Base-by-base conservation (phyloP, 2,888 invertebrate species). In the Drosophila neotestacea region DNA sequence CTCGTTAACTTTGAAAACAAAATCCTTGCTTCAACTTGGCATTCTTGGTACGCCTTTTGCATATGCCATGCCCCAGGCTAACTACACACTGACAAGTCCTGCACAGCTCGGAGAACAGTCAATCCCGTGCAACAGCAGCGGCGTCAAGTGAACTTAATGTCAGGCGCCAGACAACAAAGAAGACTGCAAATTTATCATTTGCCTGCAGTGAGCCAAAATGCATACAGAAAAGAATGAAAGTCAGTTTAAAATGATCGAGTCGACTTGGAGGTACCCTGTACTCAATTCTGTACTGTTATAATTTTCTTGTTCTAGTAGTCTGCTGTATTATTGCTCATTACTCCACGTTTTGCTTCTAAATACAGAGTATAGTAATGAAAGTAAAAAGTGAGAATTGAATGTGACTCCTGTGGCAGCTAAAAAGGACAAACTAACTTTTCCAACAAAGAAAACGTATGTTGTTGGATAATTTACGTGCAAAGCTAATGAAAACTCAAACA, bases 151-250 rank as follows among this genome's bases (percentile, higher is more conserved):
- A 72, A 77, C 66, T 80, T 86, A 85, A 79, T 81, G 72, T 65
- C 79, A 51, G 66, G 58, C 63, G 72, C 73, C 72, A 85, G 85
- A 87, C 85, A 87, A 85, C 88, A 85, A 85, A 87, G 81, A 85
- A 77, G 71, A 68, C 58, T 55, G 66, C 58, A 81, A 85, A 86
- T 85, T 84, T 85, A 86, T 85, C 86, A 86, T 84, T 81, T 72
- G 81, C 59, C 70, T 70, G 80, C 70, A 82, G 73, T 69, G 72
- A 72, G 78, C 55, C 46, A 70, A 61, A 71, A 52, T 41, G 62
- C 55, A 59, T 34, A 62, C 22, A 46, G 41, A 16, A 48, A 30
- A 28, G 28, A 63, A 13, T 16, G 4, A 6, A 46, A n/a, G 38
- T 13, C 7, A 4, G 38, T 27, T 7, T 27, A 4, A 9, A 9